Base-by-base conservation (phyloP, 2,113 vertebrate species). In the Aspidoscelis tigris region DNA sequence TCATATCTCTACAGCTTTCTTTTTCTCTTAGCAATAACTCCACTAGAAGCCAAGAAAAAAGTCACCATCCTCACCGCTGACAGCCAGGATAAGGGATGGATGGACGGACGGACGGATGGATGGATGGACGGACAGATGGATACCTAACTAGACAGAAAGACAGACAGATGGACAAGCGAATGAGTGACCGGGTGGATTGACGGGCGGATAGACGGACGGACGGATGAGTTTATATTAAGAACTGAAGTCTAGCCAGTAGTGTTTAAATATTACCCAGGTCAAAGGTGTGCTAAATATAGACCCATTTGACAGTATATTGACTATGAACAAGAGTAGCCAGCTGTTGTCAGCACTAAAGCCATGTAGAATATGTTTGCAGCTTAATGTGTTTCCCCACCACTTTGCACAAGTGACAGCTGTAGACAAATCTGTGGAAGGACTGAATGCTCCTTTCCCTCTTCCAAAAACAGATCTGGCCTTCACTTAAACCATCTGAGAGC, bases 401-500 rank as follows among this genome's bases (percentile, higher is more conserved):
- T 70, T 55, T 65, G 41, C 77, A 55, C 22, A n/a, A 41, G 47
- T 81, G 90, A 87, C 89, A 93, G 90, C 93, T 95, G 92, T 86
- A 88, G 87, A 82, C 55, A 89, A 82, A 84, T 89, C 74, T 81
- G 76, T 43, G 47, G 82, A 92, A 90, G 87, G 87, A 73, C 89
- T 78, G 75, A 90, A 81, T 12, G 0, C 53, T 64, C 71, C 22
- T 90, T 90, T 86, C 2, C 22, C 80, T 22, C 84, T 93, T 94
- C 81, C 90, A 93, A 91, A 93, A 92, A 83, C 82, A 82, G 39
- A 92, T 78, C 55, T 85, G 87, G 71, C 73, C 68, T 86, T 89
- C 84, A 75, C 75, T 86, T 53, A 71, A 7, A 78, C 81, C 2
- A 16, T 14, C 69, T 78, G 88, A 88, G 70, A 24, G 20, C 81